Base-by-base conservation (phyloP, 1,140 invertebrate species). In the Uloborus diversus region DNA sequence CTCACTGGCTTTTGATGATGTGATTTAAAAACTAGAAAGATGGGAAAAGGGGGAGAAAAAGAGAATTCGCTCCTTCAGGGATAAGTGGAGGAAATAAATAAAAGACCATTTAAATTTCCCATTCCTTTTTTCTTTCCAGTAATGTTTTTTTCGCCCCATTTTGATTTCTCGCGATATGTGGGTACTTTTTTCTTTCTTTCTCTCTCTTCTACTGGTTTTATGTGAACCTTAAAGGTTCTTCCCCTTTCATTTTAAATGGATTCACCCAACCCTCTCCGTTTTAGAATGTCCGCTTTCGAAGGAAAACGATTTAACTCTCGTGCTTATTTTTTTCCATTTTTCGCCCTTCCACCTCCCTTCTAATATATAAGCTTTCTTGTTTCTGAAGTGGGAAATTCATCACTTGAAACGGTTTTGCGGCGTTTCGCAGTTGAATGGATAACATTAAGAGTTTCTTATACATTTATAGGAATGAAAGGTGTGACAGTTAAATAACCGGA, bases 41-140 rank as follows among this genome's bases (percentile, higher is more conserved):
- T 13, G 14, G 32, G 3, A 33, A 62, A 23, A 37, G 17, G 35
- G n/a, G n/a, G 23, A n/a, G 1, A n/a, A 35, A 28, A 66, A 66
- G 28, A 28, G n/a, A 13, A 7, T 17, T 49, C 37, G 20, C 23
- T 20, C n/a, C 14, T 2, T 9, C n/a, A 3, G 4, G 35, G 1
- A 20, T 5, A 4, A 27, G 33, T 7, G 3, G 13, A 56, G 25
- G 53, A 53, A 68, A 27, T 53, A 69, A 69, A 69, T 56, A 56
- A 56, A 69, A 30, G 25, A 33, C 27, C 32, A 69, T 69, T 69
- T 69, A 56, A 69, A 69, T 69, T 25, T 32, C 49, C 17, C 42
- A 11, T 42, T 28, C 32, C 5, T 13, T n/a, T 14, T 23, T 56
- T 35, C 20, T 14, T 42, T 49, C 37, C 30, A 3, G 9, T 25